Percentiles rank a stretch among this genome's conserved stretches.
Conservation (phyloP, 2,113 vertebrate species). For the Dipodomys merriami region DNA sequence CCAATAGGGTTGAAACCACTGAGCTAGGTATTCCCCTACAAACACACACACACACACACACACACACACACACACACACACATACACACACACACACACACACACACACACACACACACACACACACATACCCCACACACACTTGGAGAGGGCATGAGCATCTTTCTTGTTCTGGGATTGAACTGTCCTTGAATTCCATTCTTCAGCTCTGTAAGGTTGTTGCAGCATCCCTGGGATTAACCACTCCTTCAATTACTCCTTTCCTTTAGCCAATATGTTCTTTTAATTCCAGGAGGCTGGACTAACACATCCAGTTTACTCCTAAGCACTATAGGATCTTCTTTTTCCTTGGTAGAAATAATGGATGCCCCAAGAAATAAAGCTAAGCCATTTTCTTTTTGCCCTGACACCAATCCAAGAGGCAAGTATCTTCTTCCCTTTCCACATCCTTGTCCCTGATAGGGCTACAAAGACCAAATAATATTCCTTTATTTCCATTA, state of each 20-base stretch:
- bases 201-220: not conserved
- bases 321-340: not conserved
- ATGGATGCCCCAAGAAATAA: not conserved
- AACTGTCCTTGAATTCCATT: not conserved
- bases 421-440: not conserved
- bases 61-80: too few species aligned
- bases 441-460: not conserved
- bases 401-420: not conserved
- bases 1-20: not conserved
- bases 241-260: too few species aligned
- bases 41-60: too few species aligned
- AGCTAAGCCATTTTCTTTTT: not conserved
- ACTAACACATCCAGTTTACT: not conserved
- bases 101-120: too few species aligned
- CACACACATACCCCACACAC: too few species aligned
- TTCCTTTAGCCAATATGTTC: not conserved
- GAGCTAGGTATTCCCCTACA: not conserved
- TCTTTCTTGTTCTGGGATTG: not conserved
- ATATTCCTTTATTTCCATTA: not conserved
- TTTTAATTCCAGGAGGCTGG: not conserved
- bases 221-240: too few species aligned
- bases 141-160: too few species aligned
- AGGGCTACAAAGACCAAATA: not conserved
- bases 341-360: not conserved
- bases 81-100: too few species aligned